A percentile compares a stretch with the other conserved stretches of the same genome.
These are phyloP conservation scores for Catamblyrhynchus diadema DNA, from an alignment of 2,797 vertebrate genomes.

Conservation along the genomic window DNA sequence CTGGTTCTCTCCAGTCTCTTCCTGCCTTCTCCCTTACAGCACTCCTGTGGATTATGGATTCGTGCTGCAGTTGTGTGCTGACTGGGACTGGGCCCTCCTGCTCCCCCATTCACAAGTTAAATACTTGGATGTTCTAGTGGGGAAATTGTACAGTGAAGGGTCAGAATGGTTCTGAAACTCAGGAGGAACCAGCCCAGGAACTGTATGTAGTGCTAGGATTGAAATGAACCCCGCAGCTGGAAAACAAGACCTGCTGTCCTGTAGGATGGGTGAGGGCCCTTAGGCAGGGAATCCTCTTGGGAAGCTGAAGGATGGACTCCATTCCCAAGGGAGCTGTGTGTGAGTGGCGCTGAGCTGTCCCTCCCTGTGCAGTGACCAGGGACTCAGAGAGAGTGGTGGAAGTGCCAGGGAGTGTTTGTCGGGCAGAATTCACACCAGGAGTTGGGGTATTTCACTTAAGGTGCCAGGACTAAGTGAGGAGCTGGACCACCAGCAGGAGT, in stretches of 20 bases:
- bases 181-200: neutral
- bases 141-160: neutral
- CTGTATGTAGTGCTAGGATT: neutral
- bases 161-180: neutral
- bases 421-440: neutral
- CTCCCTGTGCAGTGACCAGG: neutral
- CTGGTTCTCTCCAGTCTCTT: neutral
- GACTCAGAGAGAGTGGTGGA: fast-evolving
- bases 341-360: neutral
- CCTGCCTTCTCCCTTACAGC: fast-evolving
- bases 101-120: neutral
- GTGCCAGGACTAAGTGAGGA: neutral
- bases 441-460: fast-evolving
- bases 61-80: neutral
- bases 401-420: neutral
- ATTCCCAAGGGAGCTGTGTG: fast-evolving
- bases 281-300: neutral
- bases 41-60: neutral
- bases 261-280: fast-evolving
- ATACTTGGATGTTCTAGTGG: neutral
- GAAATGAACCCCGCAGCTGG: neutral
- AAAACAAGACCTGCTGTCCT: fast-evolving
- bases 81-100: neutral
- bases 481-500: neutral
- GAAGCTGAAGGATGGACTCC: neutral